phyloP scores from a whole-genome alignment of 2,888 invertebrate species.

The Drosophila fungiperda region DNA sequence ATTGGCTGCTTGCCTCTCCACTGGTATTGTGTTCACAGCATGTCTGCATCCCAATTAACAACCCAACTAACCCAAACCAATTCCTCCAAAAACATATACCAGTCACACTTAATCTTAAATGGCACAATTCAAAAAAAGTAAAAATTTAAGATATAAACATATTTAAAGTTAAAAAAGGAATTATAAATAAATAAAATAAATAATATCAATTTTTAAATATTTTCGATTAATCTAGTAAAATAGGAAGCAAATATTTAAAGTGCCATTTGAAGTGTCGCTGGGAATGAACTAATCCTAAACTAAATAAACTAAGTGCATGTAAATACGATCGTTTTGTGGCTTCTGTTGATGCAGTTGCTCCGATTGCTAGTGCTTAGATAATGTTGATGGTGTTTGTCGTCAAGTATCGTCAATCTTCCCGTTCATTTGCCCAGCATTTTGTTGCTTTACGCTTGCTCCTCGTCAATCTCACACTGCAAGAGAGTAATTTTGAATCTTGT shows the following conservation, averaged over 20 bases:
- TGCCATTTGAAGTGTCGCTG: constrained; percentile 7
- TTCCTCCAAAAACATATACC: background rate
- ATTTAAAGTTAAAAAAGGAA: no score
- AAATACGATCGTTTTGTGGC: background rate
- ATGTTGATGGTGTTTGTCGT: constrained; percentile 48
- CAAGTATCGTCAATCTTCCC: constrained; percentile 5
- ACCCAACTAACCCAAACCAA: constrained; percentile 19
- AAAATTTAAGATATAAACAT: background rate
- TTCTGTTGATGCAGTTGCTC: constrained; percentile 16
- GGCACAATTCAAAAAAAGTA: background rate
- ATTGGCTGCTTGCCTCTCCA: constrained; percentile 50
- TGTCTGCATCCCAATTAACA: constrained; percentile 18
- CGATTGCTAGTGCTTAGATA: constrained; percentile 50
- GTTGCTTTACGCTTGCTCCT: constrained; percentile 17
- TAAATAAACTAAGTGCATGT: background rate
- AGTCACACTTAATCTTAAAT: background rate
- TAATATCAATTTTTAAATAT: no score
- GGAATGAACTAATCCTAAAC: background rate
- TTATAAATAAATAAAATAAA: no score
- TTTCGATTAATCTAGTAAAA: background rate
- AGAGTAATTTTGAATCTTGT: constrained; percentile 13
- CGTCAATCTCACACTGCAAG: constrained; percentile 14
- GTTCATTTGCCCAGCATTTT: constrained; percentile 35
- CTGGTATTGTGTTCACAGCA: constrained; percentile 41
- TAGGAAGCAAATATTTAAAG: background rate